A percentile compares a stretch with the other conserved stretches of the same genome.
These are phyloP conservation scores for Saccostrea cuccullata DNA, from an alignment of 1,140 invertebrate genomes.

Conservation along the genomic window DNA sequence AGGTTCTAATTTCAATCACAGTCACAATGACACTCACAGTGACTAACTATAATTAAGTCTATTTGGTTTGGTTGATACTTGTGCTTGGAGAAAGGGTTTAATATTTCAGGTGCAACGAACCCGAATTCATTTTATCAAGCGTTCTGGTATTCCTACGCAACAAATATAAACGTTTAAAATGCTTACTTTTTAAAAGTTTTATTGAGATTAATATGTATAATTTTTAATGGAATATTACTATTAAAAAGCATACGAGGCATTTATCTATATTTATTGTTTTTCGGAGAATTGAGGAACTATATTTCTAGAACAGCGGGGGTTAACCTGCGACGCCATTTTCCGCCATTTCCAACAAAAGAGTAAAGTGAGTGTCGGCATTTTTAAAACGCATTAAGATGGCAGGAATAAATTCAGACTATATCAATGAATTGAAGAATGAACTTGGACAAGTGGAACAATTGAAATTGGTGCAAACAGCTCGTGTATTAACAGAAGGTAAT, in stretches of 20 bases:
- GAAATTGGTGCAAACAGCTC: neutral
- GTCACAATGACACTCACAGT: neutral
- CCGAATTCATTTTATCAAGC: neutral
- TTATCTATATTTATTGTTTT: neutral
- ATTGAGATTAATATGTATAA: neutral
- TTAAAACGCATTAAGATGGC: neutral
- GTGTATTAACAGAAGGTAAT: slow-evolving; percentile 8
- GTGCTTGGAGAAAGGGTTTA: neutral
- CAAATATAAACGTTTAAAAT: neutral
- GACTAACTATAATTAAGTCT: too few relatives aligned
- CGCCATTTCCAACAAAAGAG: slow-evolving; percentile 9
- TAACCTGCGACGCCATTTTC: neutral
- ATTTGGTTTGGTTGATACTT: too few relatives aligned
- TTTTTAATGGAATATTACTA: neutral
- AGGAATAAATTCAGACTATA: neutral
- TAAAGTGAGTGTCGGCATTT: neutral
- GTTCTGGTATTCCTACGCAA: neutral
- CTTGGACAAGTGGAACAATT: slow-evolving; percentile 2
- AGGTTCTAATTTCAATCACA: neutral
- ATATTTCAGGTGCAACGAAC: neutral
- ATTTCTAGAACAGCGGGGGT: neutral
- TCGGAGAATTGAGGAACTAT: neutral
- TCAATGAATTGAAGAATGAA: neutral
- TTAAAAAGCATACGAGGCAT: neutral
- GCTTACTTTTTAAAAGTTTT: neutral